Conservation (phyloP, 1,140 invertebrate species). For the Drosophila dunni region DNA sequence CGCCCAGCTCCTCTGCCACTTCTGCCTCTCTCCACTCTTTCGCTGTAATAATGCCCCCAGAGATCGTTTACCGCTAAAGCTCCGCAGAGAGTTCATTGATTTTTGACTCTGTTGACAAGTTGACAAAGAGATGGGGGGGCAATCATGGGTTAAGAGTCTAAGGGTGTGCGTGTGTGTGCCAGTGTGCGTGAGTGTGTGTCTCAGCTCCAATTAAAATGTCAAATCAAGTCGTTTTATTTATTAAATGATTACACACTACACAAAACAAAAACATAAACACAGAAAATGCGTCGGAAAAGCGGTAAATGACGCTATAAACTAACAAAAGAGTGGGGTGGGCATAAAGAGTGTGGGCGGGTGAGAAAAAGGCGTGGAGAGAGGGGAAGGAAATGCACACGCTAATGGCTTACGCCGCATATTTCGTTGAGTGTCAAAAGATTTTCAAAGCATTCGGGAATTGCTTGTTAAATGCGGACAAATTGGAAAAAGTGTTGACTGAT, state of each 20-base stretch:
- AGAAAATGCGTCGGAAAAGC: constrained; percentile 13
- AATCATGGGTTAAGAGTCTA: not conserved
- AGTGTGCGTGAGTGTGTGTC: constrained; percentile 55
- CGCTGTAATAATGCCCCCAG: constrained; percentile 69
- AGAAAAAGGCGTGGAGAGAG: not conserved
- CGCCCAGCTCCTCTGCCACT: not conserved
- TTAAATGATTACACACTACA: constrained; percentile 69
- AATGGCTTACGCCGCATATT: constrained; percentile 31
- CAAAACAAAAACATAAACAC: constrained; percentile 39
- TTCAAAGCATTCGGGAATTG: constrained; percentile 25
- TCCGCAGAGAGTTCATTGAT: constrained; percentile 73
- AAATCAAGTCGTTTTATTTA: constrained; percentile 78
- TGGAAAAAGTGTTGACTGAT: constrained; percentile 57
- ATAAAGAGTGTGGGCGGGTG: not conserved
- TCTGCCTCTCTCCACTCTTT: not conserved
- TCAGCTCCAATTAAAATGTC: constrained; percentile 78
- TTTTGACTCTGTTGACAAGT: constrained; percentile 53
- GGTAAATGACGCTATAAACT: constrained; percentile 52
- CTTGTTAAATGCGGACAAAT: constrained; percentile 68
- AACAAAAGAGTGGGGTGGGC: constrained; percentile 8
- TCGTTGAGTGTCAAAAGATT: constrained; percentile 33
- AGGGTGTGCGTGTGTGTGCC: constrained; percentile 25
- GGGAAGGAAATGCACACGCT: not conserved
- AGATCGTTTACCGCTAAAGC: constrained; percentile 57
- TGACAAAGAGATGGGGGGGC: not conserved